Evolutionary conservation across 1,140 invertebrate genomes (phyloP).

Genomic region (Listronotus oregonensis): DNA sequence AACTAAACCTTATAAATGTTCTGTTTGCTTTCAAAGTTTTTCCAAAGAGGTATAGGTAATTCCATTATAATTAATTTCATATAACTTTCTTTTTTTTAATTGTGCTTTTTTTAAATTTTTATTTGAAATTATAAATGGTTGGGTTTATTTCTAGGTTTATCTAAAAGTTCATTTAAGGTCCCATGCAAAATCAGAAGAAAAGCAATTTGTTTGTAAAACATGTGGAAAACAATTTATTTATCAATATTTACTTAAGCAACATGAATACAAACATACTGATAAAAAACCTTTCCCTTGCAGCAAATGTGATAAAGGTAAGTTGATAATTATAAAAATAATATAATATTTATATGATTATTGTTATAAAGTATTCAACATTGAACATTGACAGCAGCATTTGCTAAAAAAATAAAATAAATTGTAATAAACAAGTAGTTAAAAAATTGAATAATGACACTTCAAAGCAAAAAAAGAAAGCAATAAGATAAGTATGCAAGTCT

Average conservation of each 20-base stretch:
- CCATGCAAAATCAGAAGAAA: slow-evolving; percentile 47
- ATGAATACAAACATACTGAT: slow-evolving; percentile 51
- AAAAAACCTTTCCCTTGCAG: slow-evolving; percentile 55
- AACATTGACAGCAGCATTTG: too few species aligned
- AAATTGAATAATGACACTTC: too few species aligned
- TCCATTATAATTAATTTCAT: background rate
- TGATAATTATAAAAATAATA: background rate
- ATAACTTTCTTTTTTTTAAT: too few species aligned
- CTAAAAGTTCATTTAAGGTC: slow-evolving; percentile 42
- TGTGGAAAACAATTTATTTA: slow-evolving; percentile 58
- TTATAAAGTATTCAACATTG: too few species aligned
- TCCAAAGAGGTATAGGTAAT: slow-evolving; percentile 27
- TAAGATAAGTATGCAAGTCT: too few species aligned
- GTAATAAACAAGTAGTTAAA: too few species aligned
- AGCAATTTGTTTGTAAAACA: slow-evolving; percentile 60
- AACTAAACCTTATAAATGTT: slow-evolving; percentile 39
- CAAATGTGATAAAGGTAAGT: slow-evolving; percentile 48
- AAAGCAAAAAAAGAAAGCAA: too few species aligned
- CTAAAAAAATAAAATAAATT: too few species aligned
- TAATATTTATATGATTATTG: too few species aligned
- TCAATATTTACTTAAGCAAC: slow-evolving; percentile 46
- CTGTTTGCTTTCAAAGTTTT: slow-evolving; percentile 37
- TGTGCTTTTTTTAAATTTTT: too few species aligned
- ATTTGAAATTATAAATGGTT: too few species aligned
- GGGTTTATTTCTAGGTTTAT: slow-evolving; percentile 24